phyloP scores from a whole-genome alignment of 2,888 invertebrate species.

The Drosophila acutilabella region DNA sequence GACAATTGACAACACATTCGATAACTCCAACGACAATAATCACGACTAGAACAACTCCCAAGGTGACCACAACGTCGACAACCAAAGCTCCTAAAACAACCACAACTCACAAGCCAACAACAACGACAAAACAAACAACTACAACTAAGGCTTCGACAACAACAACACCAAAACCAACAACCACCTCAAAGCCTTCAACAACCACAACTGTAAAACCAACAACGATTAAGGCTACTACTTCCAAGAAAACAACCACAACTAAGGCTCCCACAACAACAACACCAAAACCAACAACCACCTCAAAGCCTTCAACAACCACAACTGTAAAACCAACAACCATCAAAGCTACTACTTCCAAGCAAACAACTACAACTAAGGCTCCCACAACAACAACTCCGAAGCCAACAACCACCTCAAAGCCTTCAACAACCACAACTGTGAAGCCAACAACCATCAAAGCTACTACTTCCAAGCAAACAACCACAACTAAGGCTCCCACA shows the following conservation, averaged over 20 bases:
- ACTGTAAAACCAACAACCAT: background rate
- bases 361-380: background rate
- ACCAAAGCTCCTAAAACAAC: slow-evolving; percentile 11
- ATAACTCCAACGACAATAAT: slow-evolving; percentile 2
- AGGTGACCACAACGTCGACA: slow-evolving; percentile 13
- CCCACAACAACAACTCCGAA: background rate
- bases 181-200: background rate
- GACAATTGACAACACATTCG: slow-evolving; percentile 10
- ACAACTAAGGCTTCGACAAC: slow-evolving; percentile 16
- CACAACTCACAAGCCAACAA: background rate
- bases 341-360: background rate
- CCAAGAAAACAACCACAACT: slow-evolving; percentile 12
- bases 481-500: background rate
- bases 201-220: slow-evolving; percentile 13
- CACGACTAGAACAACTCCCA: background rate
- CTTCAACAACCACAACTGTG: background rate
- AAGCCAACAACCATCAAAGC: background rate
- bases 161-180: slow-evolving; percentile 16
- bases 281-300: background rate
- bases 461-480: background rate
- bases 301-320: background rate
- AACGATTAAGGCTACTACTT: no score
- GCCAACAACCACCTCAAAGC: background rate
- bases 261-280: slow-evolving; percentile 9
- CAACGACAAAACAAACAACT: slow-evolving; percentile 18